Percentiles rank a stretch among this genome's conserved stretches.
These are phyloP conservation scores for Mellivora capensis DNA, from an alignment of 2,113 vertebrate genomes.

Conservation along the genomic window DNA sequence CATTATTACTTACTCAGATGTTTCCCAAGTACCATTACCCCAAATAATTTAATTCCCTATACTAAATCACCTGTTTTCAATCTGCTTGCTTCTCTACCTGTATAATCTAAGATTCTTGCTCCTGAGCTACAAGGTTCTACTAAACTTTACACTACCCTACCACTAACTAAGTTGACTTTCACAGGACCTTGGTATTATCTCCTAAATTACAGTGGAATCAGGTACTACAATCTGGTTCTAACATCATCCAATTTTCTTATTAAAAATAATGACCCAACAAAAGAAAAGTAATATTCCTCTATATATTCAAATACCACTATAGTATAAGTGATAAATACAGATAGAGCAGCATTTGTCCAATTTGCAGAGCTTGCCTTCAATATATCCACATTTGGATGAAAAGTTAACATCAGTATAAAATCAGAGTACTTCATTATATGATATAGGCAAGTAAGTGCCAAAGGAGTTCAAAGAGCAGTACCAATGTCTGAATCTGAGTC, in stretches of 20 bases:
- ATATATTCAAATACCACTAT: neutral
- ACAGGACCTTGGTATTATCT: neutral
- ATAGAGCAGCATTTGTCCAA: neutral
- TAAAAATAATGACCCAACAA: neutral
- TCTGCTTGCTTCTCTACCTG: neutral
- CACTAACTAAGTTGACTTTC: conserved; percentile 11
- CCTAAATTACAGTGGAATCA: neutral
- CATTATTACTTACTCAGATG: neutral
- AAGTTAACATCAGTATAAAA: neutral
- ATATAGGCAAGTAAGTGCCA: neutral
- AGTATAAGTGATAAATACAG: neutral
- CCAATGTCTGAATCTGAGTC: neutral
- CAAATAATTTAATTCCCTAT: conserved; percentile 18
- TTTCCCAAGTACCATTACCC: neutral
- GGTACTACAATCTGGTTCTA: neutral
- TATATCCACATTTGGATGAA: neutral
- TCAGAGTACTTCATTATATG: neutral
- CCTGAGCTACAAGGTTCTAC: neutral
- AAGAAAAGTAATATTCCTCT: neutral
- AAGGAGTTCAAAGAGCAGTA: neutral
- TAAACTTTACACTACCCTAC: neutral
- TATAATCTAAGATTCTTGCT: conserved; percentile 5
- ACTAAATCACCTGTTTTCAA: conserved; percentile 7
- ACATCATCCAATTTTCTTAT: conserved; percentile 6
- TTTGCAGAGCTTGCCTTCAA: neutral